A percentile compares a stretch with the other conserved stretches of the same genome.
phyloP scores from a whole-genome alignment of 92 coral and sea anemone genomes.

The Epizoanthus illoricatus region DNA sequence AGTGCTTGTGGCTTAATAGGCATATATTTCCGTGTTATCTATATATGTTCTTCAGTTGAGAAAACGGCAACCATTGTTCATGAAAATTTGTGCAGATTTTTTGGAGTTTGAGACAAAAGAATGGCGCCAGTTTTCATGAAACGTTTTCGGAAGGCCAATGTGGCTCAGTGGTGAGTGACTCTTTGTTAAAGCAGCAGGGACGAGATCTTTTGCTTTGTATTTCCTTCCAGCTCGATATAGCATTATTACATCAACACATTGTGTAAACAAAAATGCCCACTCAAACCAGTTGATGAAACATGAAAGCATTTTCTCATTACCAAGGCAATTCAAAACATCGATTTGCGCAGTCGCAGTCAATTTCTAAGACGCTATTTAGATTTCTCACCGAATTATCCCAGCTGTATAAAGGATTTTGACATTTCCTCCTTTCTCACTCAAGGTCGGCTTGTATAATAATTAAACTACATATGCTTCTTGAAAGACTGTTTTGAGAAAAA shows the following conservation, averaged over 20 bases:
- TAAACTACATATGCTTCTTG: background rate
- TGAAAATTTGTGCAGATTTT: background rate
- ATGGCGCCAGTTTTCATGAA: background rate
- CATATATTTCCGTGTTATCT: no score
- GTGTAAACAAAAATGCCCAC: conserved; percentile 14
- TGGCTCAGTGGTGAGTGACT: background rate
- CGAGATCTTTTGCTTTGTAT: background rate
- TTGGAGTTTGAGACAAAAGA: background rate
- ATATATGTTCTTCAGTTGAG: no score
- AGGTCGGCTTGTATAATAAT: background rate
- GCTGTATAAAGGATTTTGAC: background rate
- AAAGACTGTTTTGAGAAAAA: conserved; percentile 16
- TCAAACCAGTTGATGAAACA: background rate
- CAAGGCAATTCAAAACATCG: background rate
- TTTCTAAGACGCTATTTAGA: background rate
- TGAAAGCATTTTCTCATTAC: background rate
- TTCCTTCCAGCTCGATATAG: background rate
- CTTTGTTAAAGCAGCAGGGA: background rate
- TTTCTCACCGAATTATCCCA: background rate
- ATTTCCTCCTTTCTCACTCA: background rate
- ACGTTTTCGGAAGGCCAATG: background rate
- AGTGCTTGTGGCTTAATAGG: no score
- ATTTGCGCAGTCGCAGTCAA: conserved; percentile 14
- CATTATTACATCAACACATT: background rate
- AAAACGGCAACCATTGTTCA: background rate